Evolutionary conservation across 2,888 invertebrate genomes (phyloP), one percentile per base, ranked within the genome.

Genomic region (Hecatera dysodea): DNA sequence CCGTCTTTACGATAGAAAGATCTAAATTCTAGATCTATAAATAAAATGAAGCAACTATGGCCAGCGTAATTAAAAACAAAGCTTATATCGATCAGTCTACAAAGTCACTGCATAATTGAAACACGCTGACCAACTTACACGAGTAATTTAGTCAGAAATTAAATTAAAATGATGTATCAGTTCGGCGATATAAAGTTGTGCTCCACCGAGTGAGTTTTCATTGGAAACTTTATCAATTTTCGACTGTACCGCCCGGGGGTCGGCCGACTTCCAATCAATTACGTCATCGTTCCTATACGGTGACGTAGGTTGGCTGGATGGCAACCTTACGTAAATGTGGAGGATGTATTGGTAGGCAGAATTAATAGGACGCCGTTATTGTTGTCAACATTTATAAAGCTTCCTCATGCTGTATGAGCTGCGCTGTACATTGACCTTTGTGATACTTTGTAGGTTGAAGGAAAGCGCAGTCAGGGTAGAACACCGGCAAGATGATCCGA

Each of bases 221-320:
- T 86, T 81, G 77, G 78, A 86, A 89, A 89, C 89, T 89, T 89
- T 89, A 88, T 89, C 90, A 89, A 89, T 89, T 89, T 89, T 89
- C 86, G 85, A 84, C 82, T 84, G 78, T 75, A 77, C 79, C 80
- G 72, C 84, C 82, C 84, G 81, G 75, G 78, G 85, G 84, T 88
- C 83, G 75, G 70, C 11, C 74, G 70, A 64, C 85, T 84, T 81
- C 83, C 84, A 87, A 88, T 88, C 78, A 87, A 89, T 89, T 87
- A 85, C 80, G 80, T 79, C 84, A 78, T 76, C 73, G 69, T 64
- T 48, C 15, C 78, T 72, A 46, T 52, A 63, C 59, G 39, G 61
- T 66, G 66, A 44, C 55, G 61, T 59, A 59, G 57, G 75, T 73
- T 36, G 44, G 29, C 24, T 61, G n/a, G 56, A 24, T 39, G 27